Evolutionary conservation across 2,113 vertebrate genomes (phyloP).

Genomic region (Plectropomus leopardus): DNA sequence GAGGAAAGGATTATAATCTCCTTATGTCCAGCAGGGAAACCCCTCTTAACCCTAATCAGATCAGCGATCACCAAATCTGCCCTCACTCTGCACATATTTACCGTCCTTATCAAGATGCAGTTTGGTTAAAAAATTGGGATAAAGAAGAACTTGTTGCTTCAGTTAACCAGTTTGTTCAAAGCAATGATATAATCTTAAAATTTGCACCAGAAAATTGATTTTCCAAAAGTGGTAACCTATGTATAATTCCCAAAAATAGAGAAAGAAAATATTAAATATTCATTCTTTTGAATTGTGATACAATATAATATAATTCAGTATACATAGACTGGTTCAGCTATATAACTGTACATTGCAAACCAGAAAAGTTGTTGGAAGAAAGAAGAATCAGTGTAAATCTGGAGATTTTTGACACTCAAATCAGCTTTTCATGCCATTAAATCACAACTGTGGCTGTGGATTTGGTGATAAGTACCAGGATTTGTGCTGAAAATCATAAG

Average conservation of each 20-base stretch:
- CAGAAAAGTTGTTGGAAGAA: not conserved
- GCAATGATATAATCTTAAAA: not conserved
- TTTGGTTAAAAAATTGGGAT: slow-evolving; percentile 5
- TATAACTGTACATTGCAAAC: not conserved
- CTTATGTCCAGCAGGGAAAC: slow-evolving; percentile 80
- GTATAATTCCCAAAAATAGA: not conserved
- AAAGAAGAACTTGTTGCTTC: not conserved
- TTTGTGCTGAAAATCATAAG: slow-evolving; percentile 56
- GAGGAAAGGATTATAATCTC: slow-evolving; percentile 72
- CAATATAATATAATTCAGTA: not conserved
- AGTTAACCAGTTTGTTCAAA: not conserved
- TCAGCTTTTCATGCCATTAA: slow-evolving; percentile 42
- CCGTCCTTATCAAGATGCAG: slow-evolving; percentile 2
- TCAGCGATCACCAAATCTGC: slow-evolving; percentile 59
- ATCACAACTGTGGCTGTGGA: slow-evolving; percentile 42
- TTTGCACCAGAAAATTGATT: not conserved
- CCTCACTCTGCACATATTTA: slow-evolving; percentile 43
- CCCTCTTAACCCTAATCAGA: slow-evolving; percentile 83
- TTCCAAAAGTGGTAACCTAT: not conserved
- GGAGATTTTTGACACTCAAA: slow-evolving; percentile 29
- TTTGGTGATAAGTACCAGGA: slow-evolving; percentile 64
- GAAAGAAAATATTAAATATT: not conserved
- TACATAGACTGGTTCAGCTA: not conserved
- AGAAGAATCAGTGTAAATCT: not conserved
- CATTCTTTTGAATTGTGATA: not conserved